Conservation (phyloP, 2,797 vertebrate species). For the Potorous gilbertii region DNA sequence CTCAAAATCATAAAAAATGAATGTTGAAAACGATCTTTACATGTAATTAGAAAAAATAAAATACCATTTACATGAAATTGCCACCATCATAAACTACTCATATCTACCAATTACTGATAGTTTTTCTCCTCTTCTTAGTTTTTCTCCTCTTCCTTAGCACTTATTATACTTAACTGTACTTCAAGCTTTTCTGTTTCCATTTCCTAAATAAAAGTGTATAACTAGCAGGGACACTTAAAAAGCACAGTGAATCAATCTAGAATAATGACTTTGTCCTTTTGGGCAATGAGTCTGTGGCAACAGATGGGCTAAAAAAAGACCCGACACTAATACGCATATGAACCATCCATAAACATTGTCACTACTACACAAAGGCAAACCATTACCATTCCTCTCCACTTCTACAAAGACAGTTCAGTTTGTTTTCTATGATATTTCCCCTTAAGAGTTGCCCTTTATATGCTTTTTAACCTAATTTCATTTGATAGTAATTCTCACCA, state of each 20-base stretch:
- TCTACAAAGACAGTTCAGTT: neutral
- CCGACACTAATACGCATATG: neutral
- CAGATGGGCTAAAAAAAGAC: neutral
- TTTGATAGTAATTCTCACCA: neutral
- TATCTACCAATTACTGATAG: neutral
- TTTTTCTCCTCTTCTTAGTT: neutral
- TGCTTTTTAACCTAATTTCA: neutral
- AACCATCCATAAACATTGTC: neutral
- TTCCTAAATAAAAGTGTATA: neutral
- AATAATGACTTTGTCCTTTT: neutral
- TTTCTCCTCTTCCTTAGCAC: neutral
- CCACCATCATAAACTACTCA: neutral
- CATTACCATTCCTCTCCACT: neutral
- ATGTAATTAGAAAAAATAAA: neutral
- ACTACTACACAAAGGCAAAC: neutral
- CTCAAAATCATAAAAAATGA: neutral
- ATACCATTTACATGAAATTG: neutral
- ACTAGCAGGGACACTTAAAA: neutral
- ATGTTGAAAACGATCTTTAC: neutral
- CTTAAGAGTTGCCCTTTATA: neutral
- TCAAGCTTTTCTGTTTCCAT: neutral
- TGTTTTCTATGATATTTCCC: neutral
- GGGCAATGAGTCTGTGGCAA: neutral
- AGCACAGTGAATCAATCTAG: neutral
- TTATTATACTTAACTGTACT: neutral